Conservation (phyloP, 2,113 vertebrate species). For the Axis porcinus region DNA sequence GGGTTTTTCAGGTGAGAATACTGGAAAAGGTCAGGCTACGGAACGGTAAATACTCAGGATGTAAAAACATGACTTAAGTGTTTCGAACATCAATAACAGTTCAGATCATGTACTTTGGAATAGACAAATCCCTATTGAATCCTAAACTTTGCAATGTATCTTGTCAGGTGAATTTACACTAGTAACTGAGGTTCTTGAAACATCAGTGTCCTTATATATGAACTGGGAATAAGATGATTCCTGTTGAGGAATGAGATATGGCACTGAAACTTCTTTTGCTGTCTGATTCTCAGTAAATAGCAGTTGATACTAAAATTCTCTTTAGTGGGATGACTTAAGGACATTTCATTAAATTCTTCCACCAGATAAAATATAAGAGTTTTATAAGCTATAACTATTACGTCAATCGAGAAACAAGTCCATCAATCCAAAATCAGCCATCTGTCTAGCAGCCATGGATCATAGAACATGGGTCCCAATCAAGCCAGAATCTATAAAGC, state of each 20-base stretch:
- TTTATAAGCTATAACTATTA: not conserved
- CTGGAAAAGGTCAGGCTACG: not conserved
- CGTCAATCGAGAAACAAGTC: not conserved
- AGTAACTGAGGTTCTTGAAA: not conserved
- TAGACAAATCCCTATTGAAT: not conserved
- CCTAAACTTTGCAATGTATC: not conserved
- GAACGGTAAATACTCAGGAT: not conserved
- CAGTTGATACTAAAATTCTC: not conserved
- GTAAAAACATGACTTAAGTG: not conserved
- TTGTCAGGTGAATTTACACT: not conserved
- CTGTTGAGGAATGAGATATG: not conserved
- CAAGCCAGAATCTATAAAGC: not conserved
- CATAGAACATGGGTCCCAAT: not conserved
- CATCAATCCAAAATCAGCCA: not conserved
- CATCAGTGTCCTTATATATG: not conserved
- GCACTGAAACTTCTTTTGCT: not conserved
- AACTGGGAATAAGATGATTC: not conserved
- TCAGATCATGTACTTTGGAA: not conserved
- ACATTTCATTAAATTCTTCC: not conserved
- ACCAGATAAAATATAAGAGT: not conserved
- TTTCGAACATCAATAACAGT: not conserved
- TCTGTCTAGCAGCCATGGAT: not conserved
- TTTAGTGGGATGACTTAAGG: not conserved
- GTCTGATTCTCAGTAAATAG: not conserved
- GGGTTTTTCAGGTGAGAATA: not conserved